A percentile compares a stretch with the other conserved stretches of the same genome.
Evolutionary conservation across 92 coral and sea anemone genomes (phyloP).

Genomic region (Phenganax marumi): DNA sequence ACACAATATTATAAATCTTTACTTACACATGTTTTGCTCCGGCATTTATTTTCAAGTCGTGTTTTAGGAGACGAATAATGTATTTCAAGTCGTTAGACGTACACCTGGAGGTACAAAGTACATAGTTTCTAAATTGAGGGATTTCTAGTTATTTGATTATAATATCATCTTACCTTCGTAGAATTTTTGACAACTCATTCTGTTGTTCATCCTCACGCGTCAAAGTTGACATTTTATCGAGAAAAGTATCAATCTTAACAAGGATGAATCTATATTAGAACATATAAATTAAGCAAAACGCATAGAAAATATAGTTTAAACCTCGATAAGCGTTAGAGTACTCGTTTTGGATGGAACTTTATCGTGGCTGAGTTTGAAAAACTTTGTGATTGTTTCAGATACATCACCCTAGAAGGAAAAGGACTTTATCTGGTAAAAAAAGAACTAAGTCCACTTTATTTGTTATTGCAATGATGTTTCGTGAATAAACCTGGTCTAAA

Average conservation of each 20-base stretch:
- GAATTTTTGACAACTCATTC: constrained; percentile 68
- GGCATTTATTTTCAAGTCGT: constrained; percentile 90
- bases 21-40: constrained; percentile 98
- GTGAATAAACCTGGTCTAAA: constrained; percentile 69
- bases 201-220: constrained; percentile 88
- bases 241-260: constrained; percentile 73
- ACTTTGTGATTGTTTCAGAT: constrained; percentile 71
- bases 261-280: neutral
- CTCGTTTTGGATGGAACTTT: constrained; percentile 70
- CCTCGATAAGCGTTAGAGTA: constrained; percentile 74
- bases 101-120: constrained; percentile 51
- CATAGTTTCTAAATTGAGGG: neutral
- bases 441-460: neutral
- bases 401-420: constrained; percentile 74
- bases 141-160: neutral
- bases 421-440: neutral
- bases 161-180: constrained; percentile 52
- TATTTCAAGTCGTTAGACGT: constrained; percentile 87
- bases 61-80: constrained; percentile 84
- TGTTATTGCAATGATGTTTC: neutral
- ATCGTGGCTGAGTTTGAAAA: constrained; percentile 60
- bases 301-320: neutral
- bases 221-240: constrained; percentile 69
- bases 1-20: neutral
- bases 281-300: neutral